Base-by-base conservation (phyloP, 23 tunicate genomes). In the Corella eumyota region DNA sequence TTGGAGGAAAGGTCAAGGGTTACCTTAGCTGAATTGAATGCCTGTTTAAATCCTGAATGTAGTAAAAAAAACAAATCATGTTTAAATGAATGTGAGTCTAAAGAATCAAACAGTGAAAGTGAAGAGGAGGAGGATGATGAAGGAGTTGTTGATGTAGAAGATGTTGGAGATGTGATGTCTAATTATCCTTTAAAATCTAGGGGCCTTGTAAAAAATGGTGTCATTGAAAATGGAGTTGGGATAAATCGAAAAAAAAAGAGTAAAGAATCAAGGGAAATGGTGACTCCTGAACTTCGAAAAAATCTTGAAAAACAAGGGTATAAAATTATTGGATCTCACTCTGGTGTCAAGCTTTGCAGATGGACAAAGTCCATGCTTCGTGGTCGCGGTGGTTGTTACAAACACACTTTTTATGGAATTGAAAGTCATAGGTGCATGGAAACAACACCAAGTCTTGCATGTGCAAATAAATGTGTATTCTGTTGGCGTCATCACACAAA, bases 401-500 rank as follows among this genome's bases (percentile, higher is more conserved):
- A 92, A 67, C 98, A 92, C 36, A 81, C 98, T 30, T 92, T 92
- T 38, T 92, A 92, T 54, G 98, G 98, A 53, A 92, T 92, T 47
- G 93, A 83, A 45, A 81, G 92, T 47, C 98, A 92, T 52, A 70
- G 85, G 85, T 92, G 98, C 56, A 92, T 92, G 98, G 98, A 92
- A 53, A 72, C 98, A 13, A 92, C 98, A 24, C 98, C 98, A 4
- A 76, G 86, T 54, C 58, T 92, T 47, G 98, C 98, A 6, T 92
- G 98, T 70, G 98, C 98, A 5, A 92, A 92, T 64, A 92, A 92
- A 53, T 92, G 98, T 60, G 98, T 92, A 38, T 92, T 92, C 34
- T 92, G 98, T 60, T 92, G 98, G 98, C 33, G 98, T 57, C 98
- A 92, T 65, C 98, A 92, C 60, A 75, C 98, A 19, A 92, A 92